phyloP scores from a whole-genome alignment of 92 coral and sea anemone species.

The Nematostella vectensis region DNA sequence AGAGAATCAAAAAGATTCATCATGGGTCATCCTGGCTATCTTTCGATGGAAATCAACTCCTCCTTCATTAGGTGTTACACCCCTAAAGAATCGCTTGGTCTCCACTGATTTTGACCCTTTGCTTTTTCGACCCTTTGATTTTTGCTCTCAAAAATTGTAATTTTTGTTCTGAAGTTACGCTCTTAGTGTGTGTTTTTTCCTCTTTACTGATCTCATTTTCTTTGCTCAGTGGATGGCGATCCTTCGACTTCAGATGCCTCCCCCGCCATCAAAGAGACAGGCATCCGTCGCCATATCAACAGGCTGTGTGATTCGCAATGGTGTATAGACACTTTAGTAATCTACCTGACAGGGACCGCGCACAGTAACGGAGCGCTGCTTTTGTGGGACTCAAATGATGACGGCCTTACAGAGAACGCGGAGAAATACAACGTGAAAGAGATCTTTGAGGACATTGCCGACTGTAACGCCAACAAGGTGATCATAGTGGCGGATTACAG shows the following conservation, averaged over 20 bases:
- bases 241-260: constrained; percentile 48
- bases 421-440: constrained; percentile 66
- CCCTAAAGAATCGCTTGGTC: too few species aligned
- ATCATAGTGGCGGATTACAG: constrained; percentile 86
- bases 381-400: constrained; percentile 82
- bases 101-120: too few species aligned
- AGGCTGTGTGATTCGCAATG: constrained; percentile 34
- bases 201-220: too few species aligned
- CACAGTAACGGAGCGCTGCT: constrained; percentile 82
- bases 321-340: constrained; percentile 76
- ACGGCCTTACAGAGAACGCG: constrained; percentile 63
- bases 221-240: constrained; percentile 55
- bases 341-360: constrained; percentile 86
- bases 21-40: too few species aligned
- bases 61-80: too few species aligned
- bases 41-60: too few species aligned
- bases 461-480: constrained; percentile 74
- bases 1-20: too few species aligned
- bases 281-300: constrained; percentile 52
- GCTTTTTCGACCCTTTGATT: too few species aligned
- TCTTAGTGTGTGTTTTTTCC: too few species aligned
- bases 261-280: constrained; percentile 49
- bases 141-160: too few species aligned
- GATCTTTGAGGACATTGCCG: constrained; percentile 59
- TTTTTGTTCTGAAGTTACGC: too few species aligned